Evolutionary conservation across 1,140 invertebrate genomes (phyloP), one percentile per base, ranked within the genome.

Genomic region (Drosophila baimaii): DNA sequence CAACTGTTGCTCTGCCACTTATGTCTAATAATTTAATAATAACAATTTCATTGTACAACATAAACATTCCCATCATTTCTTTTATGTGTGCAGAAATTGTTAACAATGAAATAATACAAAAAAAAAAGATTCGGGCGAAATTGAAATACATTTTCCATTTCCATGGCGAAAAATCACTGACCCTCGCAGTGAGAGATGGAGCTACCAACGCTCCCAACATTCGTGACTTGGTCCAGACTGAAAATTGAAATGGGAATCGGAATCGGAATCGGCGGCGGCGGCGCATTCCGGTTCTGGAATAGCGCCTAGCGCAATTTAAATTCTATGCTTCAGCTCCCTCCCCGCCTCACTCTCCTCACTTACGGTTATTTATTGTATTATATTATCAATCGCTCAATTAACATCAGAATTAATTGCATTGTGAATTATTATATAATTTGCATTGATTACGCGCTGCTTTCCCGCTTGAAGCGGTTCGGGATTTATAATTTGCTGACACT

Each of bases 341-440:
- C 19, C 37, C 39, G n/a, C 21, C 25, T 6, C 15, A n/a, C 23
- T 3, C 51, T 19, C 12, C 7, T 15, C 15, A 12, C 21, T 21
- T 15, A 10, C 37, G 17, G 33, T 75, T 63, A 64, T 74, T 47
- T 74, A 75, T 75, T 74, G 33, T 64, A 51, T 46, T 68, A 66
- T 76, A 76, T 76, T 76, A 76, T 66, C 54, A 76, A 76, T 76
- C 54, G 54, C 62, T 76, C 73, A 76, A 76, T 76, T 76, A 66
- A 66, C 70, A 61, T 23, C 29, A 12, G 37, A 51, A 76, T 66
- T 51, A 76, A 76, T 76, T 76, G 61, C 31, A 41, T 17, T 66
- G 52, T 54, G 68, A 35, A 41, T 76, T 66, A 41, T 76, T 58
- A 46, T 58, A 76, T 66, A 76, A 76, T 76, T 65, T 54, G 27